A percentile compares a stretch with the other conserved stretches of the same genome.
phyloP scores from a whole-genome alignment of 2,797 vertebrate genomes.

The Heteromormyrus szaboi region DNA sequence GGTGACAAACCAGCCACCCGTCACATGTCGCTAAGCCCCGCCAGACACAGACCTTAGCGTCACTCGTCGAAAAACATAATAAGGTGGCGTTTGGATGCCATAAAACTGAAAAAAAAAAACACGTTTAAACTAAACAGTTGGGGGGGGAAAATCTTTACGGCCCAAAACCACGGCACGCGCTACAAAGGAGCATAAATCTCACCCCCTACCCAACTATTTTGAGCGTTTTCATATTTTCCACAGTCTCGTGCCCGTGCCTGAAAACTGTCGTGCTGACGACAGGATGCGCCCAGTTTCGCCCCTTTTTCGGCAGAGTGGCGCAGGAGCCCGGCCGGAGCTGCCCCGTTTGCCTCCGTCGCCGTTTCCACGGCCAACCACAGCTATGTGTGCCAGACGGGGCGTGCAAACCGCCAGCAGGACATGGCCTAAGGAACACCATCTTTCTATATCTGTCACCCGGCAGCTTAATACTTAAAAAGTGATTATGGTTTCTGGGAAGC shows the following conservation, averaged over 20 bases:
- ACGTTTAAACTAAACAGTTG: slow-evolving; percentile 15
- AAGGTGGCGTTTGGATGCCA: not conserved
- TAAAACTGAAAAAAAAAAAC: not conserved
- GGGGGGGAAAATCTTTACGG: not conserved
- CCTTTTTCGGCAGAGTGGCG: not conserved
- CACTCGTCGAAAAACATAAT: not conserved
- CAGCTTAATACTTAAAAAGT: slow-evolving; percentile 50
- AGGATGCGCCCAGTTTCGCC: not conserved
- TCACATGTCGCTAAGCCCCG: not conserved
- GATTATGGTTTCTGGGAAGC: slow-evolving; percentile 45
- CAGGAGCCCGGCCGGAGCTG: not conserved
- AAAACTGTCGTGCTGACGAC: not conserved
- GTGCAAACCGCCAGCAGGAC: slow-evolving; percentile 29
- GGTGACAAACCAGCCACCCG: not conserved
- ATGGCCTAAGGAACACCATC: slow-evolving; percentile 28
- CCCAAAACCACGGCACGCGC: slow-evolving; percentile 11
- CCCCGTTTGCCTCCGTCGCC: not conserved
- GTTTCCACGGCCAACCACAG: slow-evolving; percentile 35
- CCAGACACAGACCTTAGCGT: not conserved
- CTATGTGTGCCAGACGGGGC: slow-evolving; percentile 39
- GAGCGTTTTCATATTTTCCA: slow-evolving; percentile 28
- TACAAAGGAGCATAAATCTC: slow-evolving; percentile 21
- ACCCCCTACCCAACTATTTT: slow-evolving; percentile 7
- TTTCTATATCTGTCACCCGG: slow-evolving; percentile 43
- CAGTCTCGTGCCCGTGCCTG: not conserved